These are phyloP conservation scores for Tachycineta bicolor DNA, from an alignment of 2,113 vertebrate species.

Conservation along the genomic window DNA sequence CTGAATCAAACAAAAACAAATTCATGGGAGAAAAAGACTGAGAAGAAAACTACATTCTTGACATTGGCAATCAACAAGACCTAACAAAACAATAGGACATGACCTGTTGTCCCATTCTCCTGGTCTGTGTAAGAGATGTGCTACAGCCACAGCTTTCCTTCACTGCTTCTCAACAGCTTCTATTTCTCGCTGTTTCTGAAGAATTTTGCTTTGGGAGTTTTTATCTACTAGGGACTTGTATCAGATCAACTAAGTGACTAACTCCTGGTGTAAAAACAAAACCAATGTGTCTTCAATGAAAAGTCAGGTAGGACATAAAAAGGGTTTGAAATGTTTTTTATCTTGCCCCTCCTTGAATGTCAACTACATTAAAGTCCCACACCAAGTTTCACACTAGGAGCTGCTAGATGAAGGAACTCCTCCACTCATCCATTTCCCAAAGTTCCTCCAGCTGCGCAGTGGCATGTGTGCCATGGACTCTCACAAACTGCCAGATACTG, in stretches of 20 bases:
- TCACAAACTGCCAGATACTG: not conserved
- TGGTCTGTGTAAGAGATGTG: not conserved
- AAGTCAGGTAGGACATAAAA: not conserved
- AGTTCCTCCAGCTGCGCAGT: not conserved
- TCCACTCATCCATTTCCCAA: accelerated
- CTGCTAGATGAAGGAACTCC: not conserved
- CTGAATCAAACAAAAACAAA: not conserved
- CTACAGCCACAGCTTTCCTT: not conserved
- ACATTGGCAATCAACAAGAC: not conserved
- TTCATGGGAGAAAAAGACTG: not conserved
- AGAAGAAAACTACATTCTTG: not conserved
- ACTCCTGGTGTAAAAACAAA: not conserved
- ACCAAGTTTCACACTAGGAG: not conserved
- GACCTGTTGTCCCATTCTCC: not conserved
- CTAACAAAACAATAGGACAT: not conserved
- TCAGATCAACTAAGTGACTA: not conserved
- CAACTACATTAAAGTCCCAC: accelerated
- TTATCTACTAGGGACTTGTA: not conserved
- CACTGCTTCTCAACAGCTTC: not conserved
- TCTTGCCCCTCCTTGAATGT: not conserved
- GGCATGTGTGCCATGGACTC: not conserved
- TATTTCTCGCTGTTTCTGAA: not conserved
- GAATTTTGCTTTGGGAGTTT: not conserved
- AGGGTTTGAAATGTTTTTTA: not conserved
- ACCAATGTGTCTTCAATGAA: accelerated